phyloP scores from a whole-genome alignment of 2,113 vertebrate species.

The Toxostoma redivivum region DNA sequence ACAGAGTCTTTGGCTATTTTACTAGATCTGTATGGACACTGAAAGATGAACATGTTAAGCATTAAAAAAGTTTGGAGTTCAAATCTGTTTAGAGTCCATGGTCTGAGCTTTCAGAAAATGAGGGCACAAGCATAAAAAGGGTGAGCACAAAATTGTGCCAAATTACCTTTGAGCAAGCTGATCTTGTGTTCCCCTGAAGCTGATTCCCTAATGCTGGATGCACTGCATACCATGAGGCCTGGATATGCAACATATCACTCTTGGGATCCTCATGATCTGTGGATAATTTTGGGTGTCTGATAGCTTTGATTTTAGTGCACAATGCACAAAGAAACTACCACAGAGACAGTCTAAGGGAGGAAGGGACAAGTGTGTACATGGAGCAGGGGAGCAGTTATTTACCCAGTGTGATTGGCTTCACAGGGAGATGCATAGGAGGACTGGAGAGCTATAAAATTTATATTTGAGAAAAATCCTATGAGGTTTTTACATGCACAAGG shows the following conservation, averaged over 20 bases:
- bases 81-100: not conserved
- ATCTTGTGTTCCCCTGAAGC: not conserved
- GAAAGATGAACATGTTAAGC: not conserved
- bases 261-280: not conserved
- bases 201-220: not conserved
- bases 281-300: not conserved
- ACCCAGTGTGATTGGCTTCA: accelerated
- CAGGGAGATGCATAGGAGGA: not conserved
- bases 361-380: not conserved
- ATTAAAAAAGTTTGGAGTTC: not conserved
- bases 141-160: not conserved
- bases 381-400: not conserved
- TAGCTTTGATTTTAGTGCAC: not conserved
- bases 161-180: not conserved
- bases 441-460: not conserved
- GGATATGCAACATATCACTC: not conserved
- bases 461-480: not conserved
- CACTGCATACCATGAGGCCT: not conserved
- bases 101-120: not conserved
- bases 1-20: not conserved
- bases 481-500: not conserved
- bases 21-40: not conserved
- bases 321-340: not conserved
- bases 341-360: not conserved
- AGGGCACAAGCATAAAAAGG: not conserved